Evolutionary conservation across 1,140 invertebrate genomes (phyloP).

Genomic region (Carposina sasakii): DNA sequence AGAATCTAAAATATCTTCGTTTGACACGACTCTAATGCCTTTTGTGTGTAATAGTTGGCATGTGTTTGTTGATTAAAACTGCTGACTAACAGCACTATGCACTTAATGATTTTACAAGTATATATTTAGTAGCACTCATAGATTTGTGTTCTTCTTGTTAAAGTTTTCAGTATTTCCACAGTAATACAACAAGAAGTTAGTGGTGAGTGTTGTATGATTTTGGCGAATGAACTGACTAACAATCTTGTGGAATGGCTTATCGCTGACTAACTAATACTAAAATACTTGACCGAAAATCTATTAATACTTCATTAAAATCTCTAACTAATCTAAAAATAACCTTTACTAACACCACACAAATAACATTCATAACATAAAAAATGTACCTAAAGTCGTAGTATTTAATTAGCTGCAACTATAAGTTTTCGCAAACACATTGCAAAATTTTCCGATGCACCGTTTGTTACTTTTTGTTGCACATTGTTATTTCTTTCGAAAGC

Average conservation of each 20-base stretch:
- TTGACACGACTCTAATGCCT: constrained; percentile 48
- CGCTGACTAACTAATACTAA: constrained; percentile 38
- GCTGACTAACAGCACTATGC: constrained; percentile 68
- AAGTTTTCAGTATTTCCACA: constrained; percentile 63
- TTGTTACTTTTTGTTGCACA: too few species aligned
- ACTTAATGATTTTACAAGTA: constrained; percentile 47
- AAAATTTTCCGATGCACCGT: too few species aligned
- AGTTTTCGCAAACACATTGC: too few species aligned
- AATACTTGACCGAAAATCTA: too few species aligned
- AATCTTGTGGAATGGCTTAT: constrained; percentile 35
- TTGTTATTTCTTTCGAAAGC: too few species aligned
- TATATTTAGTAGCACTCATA: constrained; percentile 54
- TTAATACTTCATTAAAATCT: background rate
- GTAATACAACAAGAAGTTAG: constrained; percentile 63
- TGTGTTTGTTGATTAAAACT: constrained; percentile 40
- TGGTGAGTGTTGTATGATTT: constrained; percentile 69
- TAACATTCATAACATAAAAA: too few species aligned
- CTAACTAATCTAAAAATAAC: background rate
- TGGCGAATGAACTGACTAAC: constrained; percentile 53
- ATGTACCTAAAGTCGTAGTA: too few species aligned
- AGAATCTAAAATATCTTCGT: constrained; percentile 55
- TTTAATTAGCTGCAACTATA: too few species aligned
- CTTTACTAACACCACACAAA: background rate
- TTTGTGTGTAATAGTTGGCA: constrained; percentile 57
- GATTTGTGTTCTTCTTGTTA: constrained; percentile 55